Conservation (phyloP, 2,797 vertebrate genomes). For the Enoplosus armatus region DNA sequence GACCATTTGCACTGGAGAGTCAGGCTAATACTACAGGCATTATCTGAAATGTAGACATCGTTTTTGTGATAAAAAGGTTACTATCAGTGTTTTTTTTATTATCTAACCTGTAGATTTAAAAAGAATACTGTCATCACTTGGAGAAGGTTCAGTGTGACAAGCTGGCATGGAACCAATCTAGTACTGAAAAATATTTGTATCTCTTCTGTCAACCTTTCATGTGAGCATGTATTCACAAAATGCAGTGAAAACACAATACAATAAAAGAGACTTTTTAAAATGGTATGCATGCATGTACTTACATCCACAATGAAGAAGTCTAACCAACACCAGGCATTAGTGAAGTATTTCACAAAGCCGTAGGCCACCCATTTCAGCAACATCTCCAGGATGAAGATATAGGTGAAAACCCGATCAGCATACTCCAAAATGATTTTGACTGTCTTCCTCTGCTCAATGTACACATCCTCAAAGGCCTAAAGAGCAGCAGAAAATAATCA, state of each 20-base stretch:
- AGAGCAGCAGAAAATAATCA: conserved; percentile 27
- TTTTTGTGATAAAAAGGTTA: background rate
- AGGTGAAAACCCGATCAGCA: conserved; percentile 97
- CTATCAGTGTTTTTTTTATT: background rate
- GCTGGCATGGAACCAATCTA: background rate
- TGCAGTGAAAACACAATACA: background rate
- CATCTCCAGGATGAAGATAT: conserved; percentile 99
- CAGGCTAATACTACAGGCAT: background rate
- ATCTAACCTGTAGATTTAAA: background rate
- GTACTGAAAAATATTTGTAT: background rate
- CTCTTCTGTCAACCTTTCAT: background rate
- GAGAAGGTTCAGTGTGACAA: background rate
- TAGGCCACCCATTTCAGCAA: conserved; percentile 98
- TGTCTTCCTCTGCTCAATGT: conserved; percentile 98
- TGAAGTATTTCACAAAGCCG: conserved; percentile 99
- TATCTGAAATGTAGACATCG: background rate
- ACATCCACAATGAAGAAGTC: conserved; percentile 99
- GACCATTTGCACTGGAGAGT: background rate
- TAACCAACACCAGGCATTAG: conserved; percentile 98
- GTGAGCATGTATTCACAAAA: background rate
- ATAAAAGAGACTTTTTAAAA: background rate
- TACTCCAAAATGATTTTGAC: conserved; percentile 94
- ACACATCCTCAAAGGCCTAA: conserved; percentile 98
- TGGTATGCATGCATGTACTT: conserved; percentile 82
- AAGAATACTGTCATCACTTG: background rate